A percentile compares a stretch with the other conserved stretches of the same genome.
Evolutionary conservation across 1,140 invertebrate genomes (phyloP).

Genomic region (Psix sp.): DNA sequence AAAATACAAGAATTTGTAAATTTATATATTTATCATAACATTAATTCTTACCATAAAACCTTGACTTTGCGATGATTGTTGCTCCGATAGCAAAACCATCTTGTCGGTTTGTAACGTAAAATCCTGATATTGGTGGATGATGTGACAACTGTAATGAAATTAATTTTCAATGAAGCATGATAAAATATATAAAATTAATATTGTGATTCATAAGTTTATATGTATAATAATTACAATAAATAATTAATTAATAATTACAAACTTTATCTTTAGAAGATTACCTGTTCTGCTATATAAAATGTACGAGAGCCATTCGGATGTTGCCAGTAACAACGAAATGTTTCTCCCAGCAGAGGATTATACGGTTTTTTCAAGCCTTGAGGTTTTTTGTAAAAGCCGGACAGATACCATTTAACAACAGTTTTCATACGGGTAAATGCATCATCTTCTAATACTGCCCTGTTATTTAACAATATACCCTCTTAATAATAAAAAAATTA

Average conservation of each 20-base stretch:
- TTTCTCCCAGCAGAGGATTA: slow-evolving; percentile 95
- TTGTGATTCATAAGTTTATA: neutral
- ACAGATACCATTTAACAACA: slow-evolving; percentile 93
- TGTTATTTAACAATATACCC: slow-evolving; percentile 72
- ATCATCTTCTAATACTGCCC: slow-evolving; percentile 90
- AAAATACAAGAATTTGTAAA: too few relatives aligned
- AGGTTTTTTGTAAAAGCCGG: slow-evolving; percentile 92
- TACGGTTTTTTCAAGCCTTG: slow-evolving; percentile 97
- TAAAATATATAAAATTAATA: slow-evolving; percentile 2
- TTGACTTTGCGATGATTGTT: slow-evolving; percentile 94
- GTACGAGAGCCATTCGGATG: slow-evolving; percentile 90
- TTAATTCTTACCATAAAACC: slow-evolving; percentile 90
- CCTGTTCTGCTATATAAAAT: slow-evolving; percentile 95
- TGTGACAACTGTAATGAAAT: slow-evolving; percentile 86
- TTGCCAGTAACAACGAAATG: slow-evolving; percentile 93
- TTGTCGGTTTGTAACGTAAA: slow-evolving; percentile 95
- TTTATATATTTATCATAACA: too few relatives aligned
- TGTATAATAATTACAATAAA: slow-evolving; percentile 1
- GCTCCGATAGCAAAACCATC: slow-evolving; percentile 95
- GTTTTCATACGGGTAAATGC: slow-evolving; percentile 93
- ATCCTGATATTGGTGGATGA: slow-evolving; percentile 95
- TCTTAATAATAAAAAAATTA: too few relatives aligned
- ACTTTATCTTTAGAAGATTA: too few relatives aligned
- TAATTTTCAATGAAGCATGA: slow-evolving; percentile 2
- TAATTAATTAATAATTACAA: neutral